Conservation (phyloP, 2,888 invertebrate genomes). For the Campoletis raptor region DNA sequence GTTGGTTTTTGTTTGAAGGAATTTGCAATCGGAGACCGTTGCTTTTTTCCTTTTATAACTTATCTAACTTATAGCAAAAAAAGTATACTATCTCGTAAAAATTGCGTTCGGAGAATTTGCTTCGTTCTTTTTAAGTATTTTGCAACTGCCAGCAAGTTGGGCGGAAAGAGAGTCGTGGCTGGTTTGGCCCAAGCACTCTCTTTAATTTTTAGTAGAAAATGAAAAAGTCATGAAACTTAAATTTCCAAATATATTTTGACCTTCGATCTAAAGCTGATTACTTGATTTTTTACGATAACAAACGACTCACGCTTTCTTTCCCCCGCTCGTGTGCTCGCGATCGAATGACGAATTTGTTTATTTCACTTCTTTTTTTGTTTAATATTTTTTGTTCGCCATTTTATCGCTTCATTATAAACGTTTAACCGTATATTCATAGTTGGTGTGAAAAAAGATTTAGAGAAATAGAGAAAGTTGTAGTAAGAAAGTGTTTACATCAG, state of each 20-base stretch:
- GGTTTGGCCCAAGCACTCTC: conserved; percentile 1
- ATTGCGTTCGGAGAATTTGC: conserved; percentile 50
- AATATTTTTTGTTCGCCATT: conserved; percentile 48
- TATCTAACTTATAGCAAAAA: conserved; percentile 79
- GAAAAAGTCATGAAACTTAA: background rate
- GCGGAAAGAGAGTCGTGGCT: conserved; percentile 61
- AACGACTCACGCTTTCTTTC: conserved; percentile 63
- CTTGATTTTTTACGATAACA: conserved; percentile 6
- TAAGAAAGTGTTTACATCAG: conserved; percentile 62
- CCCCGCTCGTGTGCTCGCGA: conserved; percentile 44
- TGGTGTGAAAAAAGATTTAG: conserved; percentile 59
- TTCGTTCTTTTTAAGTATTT: background rate
- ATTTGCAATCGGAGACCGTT: conserved; percentile 70
- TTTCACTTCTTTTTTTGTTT: background rate
- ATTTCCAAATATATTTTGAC: background rate
- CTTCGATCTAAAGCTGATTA: background rate
- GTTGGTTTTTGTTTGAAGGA: conserved; percentile 33
- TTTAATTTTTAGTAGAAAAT: background rate
- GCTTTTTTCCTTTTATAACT: conserved; percentile 73
- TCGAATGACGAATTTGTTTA: conserved; percentile 51
- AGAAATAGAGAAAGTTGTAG: conserved; percentile 59
- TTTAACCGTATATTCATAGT: conserved; percentile 35
- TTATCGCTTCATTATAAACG: conserved; percentile 25
- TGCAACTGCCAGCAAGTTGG: conserved; percentile 41
- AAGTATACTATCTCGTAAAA: conserved; percentile 44